phyloP scores from a whole-genome alignment of 2,888 invertebrate species.

The Flexamia atlantica region DNA sequence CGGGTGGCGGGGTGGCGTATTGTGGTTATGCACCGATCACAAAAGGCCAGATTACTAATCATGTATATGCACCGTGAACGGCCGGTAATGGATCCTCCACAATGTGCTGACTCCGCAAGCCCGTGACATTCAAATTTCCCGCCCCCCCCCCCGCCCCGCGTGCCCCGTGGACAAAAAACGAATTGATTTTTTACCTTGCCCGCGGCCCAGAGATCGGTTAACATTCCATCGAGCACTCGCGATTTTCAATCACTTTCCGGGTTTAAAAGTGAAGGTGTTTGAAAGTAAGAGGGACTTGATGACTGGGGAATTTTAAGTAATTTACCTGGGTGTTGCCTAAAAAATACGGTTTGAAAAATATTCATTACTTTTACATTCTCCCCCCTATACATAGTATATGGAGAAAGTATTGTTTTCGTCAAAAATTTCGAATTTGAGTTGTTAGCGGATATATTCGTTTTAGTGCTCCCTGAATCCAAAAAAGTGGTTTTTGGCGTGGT shows the following conservation, averaged over 20 bases:
- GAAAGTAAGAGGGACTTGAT: too few species aligned
- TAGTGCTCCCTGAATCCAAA: too few species aligned
- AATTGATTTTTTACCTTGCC: conserved; percentile 13
- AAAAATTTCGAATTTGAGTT: too few species aligned
- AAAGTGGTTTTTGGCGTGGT: too few species aligned
- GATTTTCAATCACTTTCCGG: neutral
- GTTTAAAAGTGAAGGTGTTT: neutral
- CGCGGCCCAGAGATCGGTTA: neutral
- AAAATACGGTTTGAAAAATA: too few species aligned
- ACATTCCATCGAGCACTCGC: neutral
- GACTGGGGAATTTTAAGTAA: too few species aligned
- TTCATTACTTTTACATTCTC: too few species aligned
- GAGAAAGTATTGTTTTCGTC: too few species aligned
- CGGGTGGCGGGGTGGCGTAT: too few species aligned
- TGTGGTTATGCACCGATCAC: neutral
- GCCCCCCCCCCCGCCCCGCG: neutral
- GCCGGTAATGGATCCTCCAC: conserved; percentile 4
- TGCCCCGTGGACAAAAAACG: conserved; percentile 26
- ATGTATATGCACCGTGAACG: neutral
- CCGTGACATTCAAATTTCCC: conserved; percentile 29
- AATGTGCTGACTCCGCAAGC: neutral
- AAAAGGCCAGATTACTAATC: neutral
- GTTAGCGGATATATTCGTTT: too few species aligned
- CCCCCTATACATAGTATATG: too few species aligned
- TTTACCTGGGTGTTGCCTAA: too few species aligned